Evolutionary conservation across 2,888 invertebrate genomes (phyloP), one percentile per base, ranked within the genome.

Genomic region (Rhamphomyia laevipes): DNA sequence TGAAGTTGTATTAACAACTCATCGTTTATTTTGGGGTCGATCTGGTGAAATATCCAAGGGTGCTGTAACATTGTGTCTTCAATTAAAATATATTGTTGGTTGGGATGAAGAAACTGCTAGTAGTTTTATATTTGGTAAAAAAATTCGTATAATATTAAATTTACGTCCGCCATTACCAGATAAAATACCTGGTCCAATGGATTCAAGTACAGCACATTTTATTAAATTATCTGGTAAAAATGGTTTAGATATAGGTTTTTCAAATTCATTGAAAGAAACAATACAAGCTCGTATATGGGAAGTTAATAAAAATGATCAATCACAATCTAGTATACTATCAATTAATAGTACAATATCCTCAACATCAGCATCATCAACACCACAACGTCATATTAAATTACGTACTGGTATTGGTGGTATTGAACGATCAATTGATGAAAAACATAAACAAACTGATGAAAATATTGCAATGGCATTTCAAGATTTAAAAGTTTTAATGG

Each of bases 361-460:
- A 10, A 30, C 50, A 10, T 11, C 37, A 31, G 13, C 17, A 2
- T 13, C 6, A 9, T 6, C 15, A 15, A 50, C 51, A 42, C 16
- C 56, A 16, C 21, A 5, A 35, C 40, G n/a, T 15, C 23, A 65
- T 56, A 83, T 85, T 46, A 85, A 86, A 68, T 77, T 84, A 42
- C 74, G 87, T 45, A 84, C 85, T 10, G 97, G 97, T 44, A 97
- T 99, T 61, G 86, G 90, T 42, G 97, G 97, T 2, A 99, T 99
- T 58, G 97, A 99, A 69, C 78, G 91, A 59, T 84, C 86, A 59
- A 78, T 97, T 53, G 86, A 91, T 62, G 88, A 92, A 63, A 89
- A 89, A 64, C 89, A 93, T 45, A 84, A 86, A 67, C 86, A 86
- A 40, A 92, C 94, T 0, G 91, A 94, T 72, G 82, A 87, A 62